These are phyloP conservation scores for Martes martes DNA, from an alignment of 2,113 vertebrate species.

Conservation along the genomic window DNA sequence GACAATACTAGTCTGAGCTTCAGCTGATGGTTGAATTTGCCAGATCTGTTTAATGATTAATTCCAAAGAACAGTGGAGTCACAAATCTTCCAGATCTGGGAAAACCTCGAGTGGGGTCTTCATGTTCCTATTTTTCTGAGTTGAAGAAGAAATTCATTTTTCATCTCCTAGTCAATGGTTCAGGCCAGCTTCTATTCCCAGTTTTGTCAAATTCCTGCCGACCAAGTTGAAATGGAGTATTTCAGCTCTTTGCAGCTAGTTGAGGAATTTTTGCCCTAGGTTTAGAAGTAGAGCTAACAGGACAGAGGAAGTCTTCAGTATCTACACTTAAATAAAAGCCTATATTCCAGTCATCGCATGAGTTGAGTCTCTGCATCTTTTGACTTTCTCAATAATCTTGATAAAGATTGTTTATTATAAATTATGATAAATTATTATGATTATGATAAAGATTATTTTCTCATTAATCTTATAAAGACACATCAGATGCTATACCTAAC, in stretches of 20 bases:
- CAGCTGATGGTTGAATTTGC: neutral
- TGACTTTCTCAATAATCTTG: neutral
- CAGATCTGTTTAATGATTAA: neutral
- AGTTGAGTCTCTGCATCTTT: neutral
- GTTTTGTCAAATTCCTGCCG: conserved; percentile 34
- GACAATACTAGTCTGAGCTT: neutral
- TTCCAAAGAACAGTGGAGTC: neutral
- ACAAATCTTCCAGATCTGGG: neutral
- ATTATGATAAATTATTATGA: too few relatives aligned
- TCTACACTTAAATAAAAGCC: neutral
- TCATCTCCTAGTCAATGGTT: conserved; percentile 17
- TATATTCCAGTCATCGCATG: neutral
- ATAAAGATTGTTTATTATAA: too few relatives aligned
- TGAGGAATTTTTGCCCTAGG: conserved; percentile 25
- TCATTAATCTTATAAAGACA: neutral
- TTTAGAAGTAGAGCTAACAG: conserved; percentile 23
- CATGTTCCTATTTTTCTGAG: neutral
- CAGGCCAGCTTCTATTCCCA: neutral
- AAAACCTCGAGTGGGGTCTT: neutral
- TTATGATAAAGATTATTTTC: neutral
- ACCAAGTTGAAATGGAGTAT: conserved; percentile 18
- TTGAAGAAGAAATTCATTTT: conserved; percentile 39
- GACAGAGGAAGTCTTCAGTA: neutral
- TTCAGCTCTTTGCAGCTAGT: neutral
- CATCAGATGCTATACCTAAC: neutral